A percentile compares a stretch with the other conserved stretches of the same genome.
phyloP scores from a whole-genome alignment of 2,113 vertebrate genomes.

The Ascaphus truei region DNA sequence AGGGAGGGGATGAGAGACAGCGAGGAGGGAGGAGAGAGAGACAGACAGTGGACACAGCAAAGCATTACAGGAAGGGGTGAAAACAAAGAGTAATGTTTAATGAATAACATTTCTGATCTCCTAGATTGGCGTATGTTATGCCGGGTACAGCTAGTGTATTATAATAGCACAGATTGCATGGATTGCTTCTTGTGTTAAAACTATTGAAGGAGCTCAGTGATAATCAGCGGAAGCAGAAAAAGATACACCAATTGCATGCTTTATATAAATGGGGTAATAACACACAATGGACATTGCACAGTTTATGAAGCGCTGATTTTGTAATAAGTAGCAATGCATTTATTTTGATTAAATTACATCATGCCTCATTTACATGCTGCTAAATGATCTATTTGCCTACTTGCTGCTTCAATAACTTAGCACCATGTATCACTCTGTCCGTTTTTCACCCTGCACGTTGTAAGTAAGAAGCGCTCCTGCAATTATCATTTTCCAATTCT shows the following conservation, averaged over 20 bases:
- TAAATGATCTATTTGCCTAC: slow-evolving; percentile 28
- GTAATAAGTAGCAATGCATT: slow-evolving; percentile 21
- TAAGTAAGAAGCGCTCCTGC: neutral
- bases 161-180: neutral
- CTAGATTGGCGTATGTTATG: no score
- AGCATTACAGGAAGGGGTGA: no score
- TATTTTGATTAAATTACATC: slow-evolving; percentile 10
- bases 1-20: no score
- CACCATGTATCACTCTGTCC: neutral
- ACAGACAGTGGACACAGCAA: no score
- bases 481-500: slow-evolving; percentile 5
- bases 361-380: slow-evolving; percentile 23
- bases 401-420: neutral
- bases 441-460: neutral
- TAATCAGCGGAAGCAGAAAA: neutral
- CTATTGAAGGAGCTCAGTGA: no score
- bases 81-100: no score
- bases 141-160: no score
- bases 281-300: neutral
- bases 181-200: neutral
- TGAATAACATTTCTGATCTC: no score
- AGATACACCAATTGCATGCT: neutral
- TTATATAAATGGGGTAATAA: neutral
- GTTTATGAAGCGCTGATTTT: neutral
- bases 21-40: no score